These are phyloP conservation scores for Nestor notabilis DNA, from an alignment of 2,113 vertebrate genomes.

Conservation along the genomic window DNA sequence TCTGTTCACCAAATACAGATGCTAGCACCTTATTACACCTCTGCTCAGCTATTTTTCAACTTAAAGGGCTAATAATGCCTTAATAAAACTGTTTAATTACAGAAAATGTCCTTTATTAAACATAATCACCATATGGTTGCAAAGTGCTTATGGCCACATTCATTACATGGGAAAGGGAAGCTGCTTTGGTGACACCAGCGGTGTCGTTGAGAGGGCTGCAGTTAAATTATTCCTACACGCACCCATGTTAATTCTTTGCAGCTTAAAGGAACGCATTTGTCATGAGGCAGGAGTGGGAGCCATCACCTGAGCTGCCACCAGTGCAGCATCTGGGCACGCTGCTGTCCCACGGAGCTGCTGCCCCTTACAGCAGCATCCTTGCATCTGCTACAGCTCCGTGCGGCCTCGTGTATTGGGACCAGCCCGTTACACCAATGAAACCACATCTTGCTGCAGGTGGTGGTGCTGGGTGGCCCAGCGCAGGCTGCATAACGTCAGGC, in stretches of 20 bases:
- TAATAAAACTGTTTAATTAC: conserved; percentile 61
- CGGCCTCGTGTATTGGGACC: accelerated
- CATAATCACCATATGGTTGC: conserved; percentile 21
- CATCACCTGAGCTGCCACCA: neutral
- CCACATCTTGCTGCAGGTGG: accelerated
- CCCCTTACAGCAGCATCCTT: neutral
- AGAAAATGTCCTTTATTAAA: conserved; percentile 43
- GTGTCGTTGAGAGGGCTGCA: neutral
- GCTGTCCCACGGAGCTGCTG: neutral
- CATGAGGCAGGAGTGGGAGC: accelerated
- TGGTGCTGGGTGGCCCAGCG: neutral
- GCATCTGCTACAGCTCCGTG: neutral
- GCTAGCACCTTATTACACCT: conserved; percentile 24
- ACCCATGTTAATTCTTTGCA: neutral
- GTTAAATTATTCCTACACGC: neutral
- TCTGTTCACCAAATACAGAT: conserved; percentile 3
- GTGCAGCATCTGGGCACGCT: accelerated
- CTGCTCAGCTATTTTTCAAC: conserved; percentile 46
- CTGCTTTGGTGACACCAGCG: neutral
- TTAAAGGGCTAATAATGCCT: conserved; percentile 58
- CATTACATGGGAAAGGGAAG: neutral
- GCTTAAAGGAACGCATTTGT: neutral
- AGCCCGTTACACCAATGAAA: accelerated
- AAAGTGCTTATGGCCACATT: conserved; percentile 13
- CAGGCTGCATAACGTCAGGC: accelerated